A percentile compares a stretch with the other conserved stretches of the same genome.
Conservation (phyloP, 2,113 vertebrate genomes). For the Macroglossus sobrinus region DNA sequence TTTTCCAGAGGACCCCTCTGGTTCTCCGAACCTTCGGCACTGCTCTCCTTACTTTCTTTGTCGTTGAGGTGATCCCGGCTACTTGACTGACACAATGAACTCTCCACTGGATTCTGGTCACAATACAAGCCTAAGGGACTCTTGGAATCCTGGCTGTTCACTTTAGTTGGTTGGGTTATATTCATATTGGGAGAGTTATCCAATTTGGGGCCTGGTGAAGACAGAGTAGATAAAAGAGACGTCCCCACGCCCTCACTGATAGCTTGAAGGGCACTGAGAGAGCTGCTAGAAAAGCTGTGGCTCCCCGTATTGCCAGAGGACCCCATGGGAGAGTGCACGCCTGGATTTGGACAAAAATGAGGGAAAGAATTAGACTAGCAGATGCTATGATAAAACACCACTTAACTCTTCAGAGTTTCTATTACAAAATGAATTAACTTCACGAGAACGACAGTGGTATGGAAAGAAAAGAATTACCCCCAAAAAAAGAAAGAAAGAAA, state of each 20-base stretch:
- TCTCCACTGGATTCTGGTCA: conserved; percentile 89
- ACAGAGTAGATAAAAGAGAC: conserved; percentile 91
- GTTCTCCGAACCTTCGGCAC: conserved; percentile 80
- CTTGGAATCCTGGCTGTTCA: conserved; percentile 89
- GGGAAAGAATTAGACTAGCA: not conserved
- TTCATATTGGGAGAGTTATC: conserved; percentile 92
- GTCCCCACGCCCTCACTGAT: conserved; percentile 98
- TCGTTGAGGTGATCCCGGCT: conserved; percentile 83
- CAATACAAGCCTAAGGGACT: conserved; percentile 88
- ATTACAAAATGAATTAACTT: not conserved
- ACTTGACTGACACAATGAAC: conserved; percentile 89
- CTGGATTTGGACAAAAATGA: conserved; percentile 76
- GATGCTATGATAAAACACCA: not conserved
- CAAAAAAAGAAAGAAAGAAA: not conserved
- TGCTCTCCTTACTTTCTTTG: conserved; percentile 87
- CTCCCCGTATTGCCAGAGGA: conserved; percentile 82
- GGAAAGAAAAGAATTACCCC: not conserved
- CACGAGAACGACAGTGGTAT: conserved; percentile 1
- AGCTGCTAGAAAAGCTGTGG: conserved; percentile 94
- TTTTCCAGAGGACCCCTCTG: conserved; percentile 87
- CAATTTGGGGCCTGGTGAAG: conserved; percentile 91
- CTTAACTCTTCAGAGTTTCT: not conserved
- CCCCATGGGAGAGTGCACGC: conserved; percentile 93
- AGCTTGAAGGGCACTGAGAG: conserved; percentile 96
- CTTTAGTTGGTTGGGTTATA: conserved; percentile 85